Conservation (phyloP, 1,140 invertebrate genomes). For the Drosophila saltans region DNA sequence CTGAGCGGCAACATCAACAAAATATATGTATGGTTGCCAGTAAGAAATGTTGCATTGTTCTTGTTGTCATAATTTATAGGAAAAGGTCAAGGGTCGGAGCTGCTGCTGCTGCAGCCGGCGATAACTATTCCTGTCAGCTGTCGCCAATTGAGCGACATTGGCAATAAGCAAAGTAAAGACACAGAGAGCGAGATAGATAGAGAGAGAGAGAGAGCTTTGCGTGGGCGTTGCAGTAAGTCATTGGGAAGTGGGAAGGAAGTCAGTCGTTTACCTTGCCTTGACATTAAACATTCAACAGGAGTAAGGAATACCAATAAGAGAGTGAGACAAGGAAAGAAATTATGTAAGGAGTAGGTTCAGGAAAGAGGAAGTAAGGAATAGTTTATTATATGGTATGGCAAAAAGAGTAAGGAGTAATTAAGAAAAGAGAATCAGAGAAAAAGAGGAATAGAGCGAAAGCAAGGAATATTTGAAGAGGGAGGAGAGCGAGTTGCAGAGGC, state of each 20-base stretch:
- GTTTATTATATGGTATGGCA: background rate
- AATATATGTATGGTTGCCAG: constrained; percentile 36
- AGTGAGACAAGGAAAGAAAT: background rate
- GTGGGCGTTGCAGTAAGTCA: constrained; percentile 33
- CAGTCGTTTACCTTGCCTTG: constrained; percentile 41
- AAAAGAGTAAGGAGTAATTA: background rate
- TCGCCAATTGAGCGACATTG: constrained; percentile 26
- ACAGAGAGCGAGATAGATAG: constrained; percentile 9
- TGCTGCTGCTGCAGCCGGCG: constrained; percentile 64
- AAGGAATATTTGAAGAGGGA: constrained; percentile 20
- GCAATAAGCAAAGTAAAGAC: background rate
- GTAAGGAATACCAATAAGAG: background rate
- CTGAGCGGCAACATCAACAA: constrained; percentile 23
- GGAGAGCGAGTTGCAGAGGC: constrained; percentile 11
- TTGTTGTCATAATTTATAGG: constrained; percentile 66
- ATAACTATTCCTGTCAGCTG: constrained; percentile 29
- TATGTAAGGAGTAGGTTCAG: background rate
- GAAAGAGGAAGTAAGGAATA: background rate
- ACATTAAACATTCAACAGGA: constrained; percentile 40
- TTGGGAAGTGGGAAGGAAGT: constrained; percentile 13
- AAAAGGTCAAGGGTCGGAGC: constrained; percentile 73
- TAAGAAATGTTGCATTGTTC: constrained; percentile 51
- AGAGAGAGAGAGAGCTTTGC: constrained; percentile 24
- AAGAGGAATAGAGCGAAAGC: constrained; percentile 18
- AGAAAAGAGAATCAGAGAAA: background rate